phyloP scores from a whole-genome alignment of 2,113 vertebrate species.

The Azemiops feae region DNA sequence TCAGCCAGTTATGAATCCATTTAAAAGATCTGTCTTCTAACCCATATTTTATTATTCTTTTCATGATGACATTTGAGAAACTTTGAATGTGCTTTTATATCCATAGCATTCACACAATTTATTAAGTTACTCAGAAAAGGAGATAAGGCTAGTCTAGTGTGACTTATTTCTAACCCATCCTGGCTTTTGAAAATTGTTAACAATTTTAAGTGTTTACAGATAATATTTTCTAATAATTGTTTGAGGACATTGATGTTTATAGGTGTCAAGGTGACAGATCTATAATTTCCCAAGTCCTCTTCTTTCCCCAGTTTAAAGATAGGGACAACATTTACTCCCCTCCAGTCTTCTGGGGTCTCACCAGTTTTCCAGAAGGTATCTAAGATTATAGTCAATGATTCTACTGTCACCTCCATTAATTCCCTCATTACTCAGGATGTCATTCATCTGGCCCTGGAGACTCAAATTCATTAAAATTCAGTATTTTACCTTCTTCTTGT shows the following conservation, averaged over 20 bases:
- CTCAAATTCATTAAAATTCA: not conserved
- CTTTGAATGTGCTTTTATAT: not conserved
- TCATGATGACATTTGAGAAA: not conserved
- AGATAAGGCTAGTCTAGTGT: not conserved
- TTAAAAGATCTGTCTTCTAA: not conserved
- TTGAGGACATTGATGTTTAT: not conserved
- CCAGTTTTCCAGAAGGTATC: not conserved
- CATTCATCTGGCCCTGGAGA: not conserved
- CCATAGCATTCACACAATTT: not conserved
- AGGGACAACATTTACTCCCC: not conserved
- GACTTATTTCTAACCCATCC: not conserved
- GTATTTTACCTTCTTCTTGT: not conserved
- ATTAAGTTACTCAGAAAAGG: not conserved
- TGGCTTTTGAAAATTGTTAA: not conserved
- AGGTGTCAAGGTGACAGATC: not conserved
- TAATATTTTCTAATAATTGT: not conserved
- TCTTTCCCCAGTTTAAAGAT: not conserved
- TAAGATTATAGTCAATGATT: not conserved
- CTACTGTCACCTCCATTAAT: not conserved
- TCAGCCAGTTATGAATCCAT: not conserved
- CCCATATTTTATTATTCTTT: not conserved
- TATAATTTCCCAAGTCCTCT: not conserved
- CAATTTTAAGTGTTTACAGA: not conserved
- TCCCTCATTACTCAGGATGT: not conserved
- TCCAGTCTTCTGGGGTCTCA: not conserved